Base-by-base conservation (phyloP, 2,113 vertebrate species). In the Pyrgilauda ruficollis region DNA sequence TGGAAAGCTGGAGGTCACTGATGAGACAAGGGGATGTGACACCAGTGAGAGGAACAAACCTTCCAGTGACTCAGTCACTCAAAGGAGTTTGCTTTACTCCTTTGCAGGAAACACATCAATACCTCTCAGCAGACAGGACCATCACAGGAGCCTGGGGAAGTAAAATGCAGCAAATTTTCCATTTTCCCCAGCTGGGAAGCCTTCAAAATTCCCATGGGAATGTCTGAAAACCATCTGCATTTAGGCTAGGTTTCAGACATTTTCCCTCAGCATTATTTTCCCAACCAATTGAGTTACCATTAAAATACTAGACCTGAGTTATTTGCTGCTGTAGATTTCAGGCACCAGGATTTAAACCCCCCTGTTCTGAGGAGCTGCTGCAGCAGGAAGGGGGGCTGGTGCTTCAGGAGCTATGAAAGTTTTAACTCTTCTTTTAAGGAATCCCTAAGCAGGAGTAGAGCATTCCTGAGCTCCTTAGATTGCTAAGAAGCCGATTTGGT, bases 401-500 rank as follows among this genome's bases (percentile, higher is more conserved):
- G 62, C 70, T 76, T 1, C 13, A 74, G 82, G 2, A 80, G 90
- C 76, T 46, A 92, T 92, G 68, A 84, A 95, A 84, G 66, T 89
- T 97, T 95, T 64, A 94, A 53, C 43, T 86, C 52, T 35, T 55
- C 85, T 94, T 90, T 92, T 81, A 88, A 96, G 85, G 80, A 87
- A n/a, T 96, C 73, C 80, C 76, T 68, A 43, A 92, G 83, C 92
- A 93, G 72, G 61, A 89, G 64, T 20, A 78, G 41, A 47, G 70
- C 37, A 86, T 78, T 84, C 61, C 90, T 53, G 79, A 89, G n/a
- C 49, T 89, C 64, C 66, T 94, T 13, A 89, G 49, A 68, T 75
- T 94, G 56, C 85, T 92, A 3, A 82, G 83, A 64, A 93, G 76
- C 47, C 73, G n/a, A 2, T 21, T 79, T 89, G 86, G 66, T 82